phyloP scores from a whole-genome alignment of 2,888 invertebrate species.

The Busseola fusca region DNA sequence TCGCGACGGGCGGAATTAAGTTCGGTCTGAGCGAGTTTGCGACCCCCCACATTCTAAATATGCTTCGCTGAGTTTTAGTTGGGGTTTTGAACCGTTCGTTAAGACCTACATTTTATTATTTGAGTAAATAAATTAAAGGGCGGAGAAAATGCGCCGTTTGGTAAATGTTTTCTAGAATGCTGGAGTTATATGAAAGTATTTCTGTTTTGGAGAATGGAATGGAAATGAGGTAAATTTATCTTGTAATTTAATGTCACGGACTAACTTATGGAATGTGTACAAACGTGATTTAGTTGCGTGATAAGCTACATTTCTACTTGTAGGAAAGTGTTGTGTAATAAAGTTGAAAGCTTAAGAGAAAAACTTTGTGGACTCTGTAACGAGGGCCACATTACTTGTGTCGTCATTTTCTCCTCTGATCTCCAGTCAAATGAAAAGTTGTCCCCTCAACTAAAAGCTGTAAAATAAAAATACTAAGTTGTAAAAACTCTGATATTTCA shows the following conservation, averaged over 20 bases:
- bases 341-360: background rate
- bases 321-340: background rate
- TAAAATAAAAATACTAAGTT: slow-evolving; percentile 18
- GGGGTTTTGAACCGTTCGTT: slow-evolving; percentile 61
- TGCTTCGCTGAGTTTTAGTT: slow-evolving; percentile 70
- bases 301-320: background rate
- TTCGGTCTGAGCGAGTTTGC: slow-evolving; percentile 65
- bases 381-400: background rate
- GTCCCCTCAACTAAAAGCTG: background rate
- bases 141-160: slow-evolving; percentile 27
- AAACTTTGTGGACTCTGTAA: background rate
- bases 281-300: background rate
- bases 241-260: slow-evolving; percentile 17
- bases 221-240: slow-evolving; percentile 17
- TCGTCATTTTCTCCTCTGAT: background rate
- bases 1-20: slow-evolving; percentile 81
- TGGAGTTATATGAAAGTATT: background rate
- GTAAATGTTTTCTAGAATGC: slow-evolving; percentile 29
- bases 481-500: slow-evolving; percentile 28
- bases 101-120: slow-evolving; percentile 66
- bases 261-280: background rate
- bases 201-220: slow-evolving; percentile 1
- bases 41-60: slow-evolving; percentile 62
- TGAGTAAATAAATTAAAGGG: slow-evolving; percentile 60
- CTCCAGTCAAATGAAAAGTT: background rate